Percentiles rank a stretch among this genome's conserved stretches.
phyloP scores from a whole-genome alignment of 2,797 vertebrate genomes.

The Zonotrichia albicollis region DNA sequence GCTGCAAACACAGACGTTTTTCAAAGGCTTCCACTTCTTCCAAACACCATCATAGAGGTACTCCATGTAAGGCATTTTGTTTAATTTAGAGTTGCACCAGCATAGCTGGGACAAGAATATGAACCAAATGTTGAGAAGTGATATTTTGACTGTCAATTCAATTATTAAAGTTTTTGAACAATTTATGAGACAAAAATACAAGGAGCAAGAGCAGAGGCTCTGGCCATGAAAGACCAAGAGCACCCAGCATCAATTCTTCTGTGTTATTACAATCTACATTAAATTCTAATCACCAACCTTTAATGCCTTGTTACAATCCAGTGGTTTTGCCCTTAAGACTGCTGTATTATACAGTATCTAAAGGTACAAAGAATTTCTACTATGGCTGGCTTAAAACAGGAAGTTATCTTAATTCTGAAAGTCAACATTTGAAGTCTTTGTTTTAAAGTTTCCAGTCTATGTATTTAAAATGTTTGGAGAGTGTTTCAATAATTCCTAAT shows the following conservation, averaged over 20 bases:
- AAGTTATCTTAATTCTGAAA: neutral
- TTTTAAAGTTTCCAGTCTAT: neutral
- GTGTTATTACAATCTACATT: neutral
- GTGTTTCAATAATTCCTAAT: neutral
- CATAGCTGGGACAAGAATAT: neutral
- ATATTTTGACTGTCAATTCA: constrained; percentile 9
- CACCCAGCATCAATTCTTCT: neutral
- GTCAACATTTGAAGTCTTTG: neutral
- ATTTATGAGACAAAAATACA: neutral
- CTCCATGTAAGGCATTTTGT: neutral
- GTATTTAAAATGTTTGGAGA: neutral
- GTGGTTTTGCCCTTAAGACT: neutral
- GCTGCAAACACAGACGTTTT: neutral
- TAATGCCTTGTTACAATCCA: neutral
- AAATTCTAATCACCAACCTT: neutral
- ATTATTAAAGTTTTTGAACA: neutral
- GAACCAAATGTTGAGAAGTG: constrained; percentile 3
- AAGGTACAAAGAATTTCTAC: neutral
- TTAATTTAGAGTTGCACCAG: constrained; percentile 7
- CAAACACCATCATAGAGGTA: neutral
- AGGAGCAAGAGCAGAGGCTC: neutral
- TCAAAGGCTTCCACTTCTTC: neutral
- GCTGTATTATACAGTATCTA: neutral
- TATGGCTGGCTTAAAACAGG: neutral
- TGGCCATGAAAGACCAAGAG: neutral